phyloP scores from a whole-genome alignment of 2,113 vertebrate species.

The Piprites chloris region DNA sequence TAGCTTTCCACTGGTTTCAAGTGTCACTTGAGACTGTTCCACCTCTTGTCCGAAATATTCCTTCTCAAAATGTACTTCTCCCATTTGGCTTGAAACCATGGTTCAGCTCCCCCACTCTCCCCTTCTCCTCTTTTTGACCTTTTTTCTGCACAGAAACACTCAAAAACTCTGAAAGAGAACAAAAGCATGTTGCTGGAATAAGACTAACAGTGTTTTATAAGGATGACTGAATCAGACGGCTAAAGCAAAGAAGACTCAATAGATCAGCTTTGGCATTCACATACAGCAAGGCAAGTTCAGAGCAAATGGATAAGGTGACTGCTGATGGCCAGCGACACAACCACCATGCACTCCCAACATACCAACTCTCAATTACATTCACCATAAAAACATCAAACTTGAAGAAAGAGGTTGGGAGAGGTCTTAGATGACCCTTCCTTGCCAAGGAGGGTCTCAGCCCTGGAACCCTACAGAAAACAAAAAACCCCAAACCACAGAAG shows the following conservation, averaged over 20 bases:
- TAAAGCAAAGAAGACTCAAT: background rate
- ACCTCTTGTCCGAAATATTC: background rate
- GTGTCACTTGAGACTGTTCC: background rate
- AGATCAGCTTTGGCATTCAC: background rate
- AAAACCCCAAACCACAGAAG: background rate
- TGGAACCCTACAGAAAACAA: background rate
- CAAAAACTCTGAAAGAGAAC: background rate
- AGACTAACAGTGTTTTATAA: background rate
- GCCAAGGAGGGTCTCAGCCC: background rate
- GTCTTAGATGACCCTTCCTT: background rate
- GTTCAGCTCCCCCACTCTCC: background rate
- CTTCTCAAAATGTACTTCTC: background rate
- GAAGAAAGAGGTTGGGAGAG: background rate
- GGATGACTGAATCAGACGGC: background rate
- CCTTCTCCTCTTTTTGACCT: background rate
- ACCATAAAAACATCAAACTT: background rate
- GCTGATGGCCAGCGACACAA: background rate
- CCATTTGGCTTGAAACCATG: fast-evolving
- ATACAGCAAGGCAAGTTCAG: background rate
- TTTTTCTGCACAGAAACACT: background rate
- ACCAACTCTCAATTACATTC: background rate
- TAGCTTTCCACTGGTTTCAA: background rate
- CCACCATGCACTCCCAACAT: background rate
- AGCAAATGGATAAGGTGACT: background rate
- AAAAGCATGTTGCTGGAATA: background rate